phyloP scores from a whole-genome alignment of 2,888 invertebrate species.

The Spodoptera exigua region DNA sequence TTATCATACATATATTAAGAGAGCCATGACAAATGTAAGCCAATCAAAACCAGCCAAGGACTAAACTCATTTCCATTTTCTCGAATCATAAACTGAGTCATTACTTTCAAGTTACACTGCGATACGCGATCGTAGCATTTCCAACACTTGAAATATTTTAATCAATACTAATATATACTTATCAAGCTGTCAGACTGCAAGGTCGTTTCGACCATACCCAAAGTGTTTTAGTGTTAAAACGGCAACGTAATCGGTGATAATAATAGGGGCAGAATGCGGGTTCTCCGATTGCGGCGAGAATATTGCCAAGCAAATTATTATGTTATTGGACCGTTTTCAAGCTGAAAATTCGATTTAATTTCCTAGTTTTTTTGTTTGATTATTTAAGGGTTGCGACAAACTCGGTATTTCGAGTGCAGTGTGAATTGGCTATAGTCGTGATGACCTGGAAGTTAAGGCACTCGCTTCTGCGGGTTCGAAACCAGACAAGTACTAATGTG shows the following conservation, averaged over 20 bases:
- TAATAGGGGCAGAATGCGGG: conserved; percentile 41
- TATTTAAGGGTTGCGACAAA: too few relatives aligned
- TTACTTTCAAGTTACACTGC: conserved; percentile 36
- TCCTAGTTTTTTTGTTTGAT: conserved; percentile 6
- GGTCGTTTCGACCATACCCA: conserved; percentile 47
- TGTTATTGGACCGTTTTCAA: conserved; percentile 56
- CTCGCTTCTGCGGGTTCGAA: too few relatives aligned
- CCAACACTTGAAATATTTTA: conserved; percentile 52
- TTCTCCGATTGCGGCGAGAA: conserved; percentile 44
- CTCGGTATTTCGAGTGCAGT: too few relatives aligned
- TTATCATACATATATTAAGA: too few relatives aligned
- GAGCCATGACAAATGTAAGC: conserved; percentile 3
- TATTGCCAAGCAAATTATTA: conserved; percentile 42
- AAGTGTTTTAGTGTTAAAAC: conserved; percentile 47
- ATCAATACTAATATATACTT: conserved; percentile 54
- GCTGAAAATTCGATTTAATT: conserved; percentile 28
- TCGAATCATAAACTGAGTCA: conserved; percentile 31
- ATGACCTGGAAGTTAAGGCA: too few relatives aligned
- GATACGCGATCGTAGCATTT: conserved; percentile 43
- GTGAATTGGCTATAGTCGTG: too few relatives aligned
- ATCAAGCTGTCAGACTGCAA: conserved; percentile 53
- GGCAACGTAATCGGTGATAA: conserved; percentile 56
- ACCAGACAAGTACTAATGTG: too few relatives aligned
- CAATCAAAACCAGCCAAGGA: conserved; percentile 15
- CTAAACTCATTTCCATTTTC: conserved; percentile 14